Percentiles rank a stretch among this genome's conserved stretches.
phyloP scores from a whole-genome alignment of 2,113 vertebrate species.

The Chrysemys picta region DNA sequence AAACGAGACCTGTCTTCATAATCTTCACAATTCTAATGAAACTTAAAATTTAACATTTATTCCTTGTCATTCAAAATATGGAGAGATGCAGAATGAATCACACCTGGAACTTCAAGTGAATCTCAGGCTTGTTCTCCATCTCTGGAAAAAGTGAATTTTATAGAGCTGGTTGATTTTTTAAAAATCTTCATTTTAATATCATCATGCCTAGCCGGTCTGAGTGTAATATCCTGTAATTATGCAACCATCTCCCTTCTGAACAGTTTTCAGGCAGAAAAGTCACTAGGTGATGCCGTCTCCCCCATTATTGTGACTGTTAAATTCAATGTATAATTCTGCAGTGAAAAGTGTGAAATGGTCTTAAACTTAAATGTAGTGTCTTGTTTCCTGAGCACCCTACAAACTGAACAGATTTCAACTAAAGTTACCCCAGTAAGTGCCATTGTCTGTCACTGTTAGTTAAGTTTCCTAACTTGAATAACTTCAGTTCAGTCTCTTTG shows the following conservation, averaged over 20 bases:
- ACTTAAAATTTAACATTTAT: background rate
- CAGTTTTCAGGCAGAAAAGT: background rate
- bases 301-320: background rate
- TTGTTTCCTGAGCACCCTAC: background rate
- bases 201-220: background rate
- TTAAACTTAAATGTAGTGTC: background rate
- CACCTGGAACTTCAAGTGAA: background rate
- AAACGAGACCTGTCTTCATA: accelerated
- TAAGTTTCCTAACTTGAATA: background rate
- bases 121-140: background rate
- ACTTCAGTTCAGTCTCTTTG: conserved; percentile 2
- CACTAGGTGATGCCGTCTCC: background rate
- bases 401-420: background rate
- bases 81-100: background rate
- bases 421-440: background rate
- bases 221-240: accelerated
- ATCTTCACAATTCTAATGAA: background rate
- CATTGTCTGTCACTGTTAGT: conserved; percentile 21
- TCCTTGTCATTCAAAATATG: background rate
- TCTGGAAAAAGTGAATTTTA: background rate
- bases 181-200: background rate
- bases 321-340: background rate
- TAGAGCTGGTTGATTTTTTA: background rate
- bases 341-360: background rate
- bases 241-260: background rate